Conservation (phyloP, 2,113 vertebrate genomes). For the Struthio camelus region DNA sequence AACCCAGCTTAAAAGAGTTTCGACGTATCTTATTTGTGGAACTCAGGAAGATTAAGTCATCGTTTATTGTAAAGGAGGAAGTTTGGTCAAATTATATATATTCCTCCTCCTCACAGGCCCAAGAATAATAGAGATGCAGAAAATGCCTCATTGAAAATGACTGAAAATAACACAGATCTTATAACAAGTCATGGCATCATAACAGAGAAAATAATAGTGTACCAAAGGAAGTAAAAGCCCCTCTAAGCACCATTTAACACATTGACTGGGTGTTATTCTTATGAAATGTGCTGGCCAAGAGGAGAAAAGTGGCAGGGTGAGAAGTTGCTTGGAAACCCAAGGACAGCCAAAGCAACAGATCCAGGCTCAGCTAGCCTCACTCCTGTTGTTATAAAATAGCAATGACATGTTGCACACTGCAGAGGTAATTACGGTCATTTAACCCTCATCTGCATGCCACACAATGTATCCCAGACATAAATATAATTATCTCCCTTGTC, state of each 20-base stretch:
- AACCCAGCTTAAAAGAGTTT: not conserved
- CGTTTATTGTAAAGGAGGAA: not conserved
- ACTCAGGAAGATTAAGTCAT: not conserved
- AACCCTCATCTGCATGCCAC: constrained; percentile 43
- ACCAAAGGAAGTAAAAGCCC: not conserved
- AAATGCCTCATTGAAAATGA: not conserved
- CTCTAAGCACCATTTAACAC: not conserved
- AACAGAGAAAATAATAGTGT: not conserved
- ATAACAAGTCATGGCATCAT: not conserved
- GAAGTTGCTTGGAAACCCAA: not conserved
- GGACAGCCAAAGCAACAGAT: constrained; percentile 4
- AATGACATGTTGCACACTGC: not conserved
- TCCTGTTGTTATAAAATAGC: not conserved
- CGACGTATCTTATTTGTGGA: not conserved
- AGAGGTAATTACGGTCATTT: constrained; percentile 13
- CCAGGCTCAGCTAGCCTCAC: not conserved
- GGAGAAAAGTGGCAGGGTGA: not conserved
- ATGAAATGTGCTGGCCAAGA: not conserved
- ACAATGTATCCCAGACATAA: constrained; percentile 28
- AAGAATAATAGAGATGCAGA: not conserved
- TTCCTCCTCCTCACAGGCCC: not conserved
- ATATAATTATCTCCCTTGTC: constrained; percentile 7
- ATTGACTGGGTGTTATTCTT: not conserved
- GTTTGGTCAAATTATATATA: not conserved
- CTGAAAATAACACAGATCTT: not conserved